Conservation (phyloP, 2,888 invertebrate genomes). For the Helicoverpa assulta region DNA sequence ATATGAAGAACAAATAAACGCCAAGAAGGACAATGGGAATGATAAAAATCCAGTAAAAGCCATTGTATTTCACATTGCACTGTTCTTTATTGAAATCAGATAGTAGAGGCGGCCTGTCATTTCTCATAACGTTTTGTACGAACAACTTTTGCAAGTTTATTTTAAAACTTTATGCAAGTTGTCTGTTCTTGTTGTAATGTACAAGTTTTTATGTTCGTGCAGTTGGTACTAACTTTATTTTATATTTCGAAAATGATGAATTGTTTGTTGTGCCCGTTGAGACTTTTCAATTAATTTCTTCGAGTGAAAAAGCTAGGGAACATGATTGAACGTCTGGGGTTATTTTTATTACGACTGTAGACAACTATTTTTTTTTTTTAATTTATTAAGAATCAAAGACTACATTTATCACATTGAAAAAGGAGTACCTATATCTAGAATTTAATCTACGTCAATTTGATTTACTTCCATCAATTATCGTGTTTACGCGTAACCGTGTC, state of each 20-base stretch:
- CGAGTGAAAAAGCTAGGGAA: constrained; percentile 1
- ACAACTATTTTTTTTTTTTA: neutral
- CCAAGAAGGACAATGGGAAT: constrained; percentile 31
- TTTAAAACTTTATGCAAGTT: constrained; percentile 32
- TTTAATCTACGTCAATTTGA: constrained; percentile 18
- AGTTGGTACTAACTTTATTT: constrained; percentile 23
- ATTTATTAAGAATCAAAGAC: neutral
- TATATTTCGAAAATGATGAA: constrained; percentile 19
- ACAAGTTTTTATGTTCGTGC: constrained; percentile 1
- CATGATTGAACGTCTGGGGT: constrained; percentile 8
- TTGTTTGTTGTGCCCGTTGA: constrained; percentile 3
- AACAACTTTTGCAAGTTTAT: constrained; percentile 44
- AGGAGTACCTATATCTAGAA: neutral
- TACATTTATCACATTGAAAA: neutral
- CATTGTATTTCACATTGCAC: constrained; percentile 46
- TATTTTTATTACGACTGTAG: neutral
- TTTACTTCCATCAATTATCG: constrained; percentile 38
- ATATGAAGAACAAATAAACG: constrained; percentile 11
- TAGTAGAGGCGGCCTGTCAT: constrained; percentile 51
- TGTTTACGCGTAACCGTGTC: constrained; percentile 48
- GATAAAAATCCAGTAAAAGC: constrained; percentile 52
- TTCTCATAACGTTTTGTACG: constrained; percentile 52
- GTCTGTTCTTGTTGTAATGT: constrained; percentile 10
- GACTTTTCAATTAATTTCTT: constrained; percentile 40
- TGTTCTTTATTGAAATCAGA: constrained; percentile 61